Conservation (phyloP, 2,113 vertebrate species). For the Hymenochirus boettgeri region DNA sequence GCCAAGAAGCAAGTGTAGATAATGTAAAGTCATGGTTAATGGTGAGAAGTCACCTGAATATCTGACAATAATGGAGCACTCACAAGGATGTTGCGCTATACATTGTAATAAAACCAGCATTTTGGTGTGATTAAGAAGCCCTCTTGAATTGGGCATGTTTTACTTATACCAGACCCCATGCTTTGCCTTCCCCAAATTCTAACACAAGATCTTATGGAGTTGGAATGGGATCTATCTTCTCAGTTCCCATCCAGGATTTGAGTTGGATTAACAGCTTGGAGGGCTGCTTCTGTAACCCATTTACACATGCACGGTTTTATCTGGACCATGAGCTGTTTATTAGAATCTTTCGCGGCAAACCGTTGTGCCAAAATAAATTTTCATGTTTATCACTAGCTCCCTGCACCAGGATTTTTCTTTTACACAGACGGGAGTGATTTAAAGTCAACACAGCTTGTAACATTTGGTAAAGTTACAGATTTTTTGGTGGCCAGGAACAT, state of each 20-base stretch:
- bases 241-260: constrained; percentile 75
- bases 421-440: constrained; percentile 55
- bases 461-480: constrained; percentile 67
- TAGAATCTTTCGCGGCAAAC: constrained; percentile 63
- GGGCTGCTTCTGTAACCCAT: constrained; percentile 87
- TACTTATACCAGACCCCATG: constrained; percentile 75
- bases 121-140: constrained; percentile 80
- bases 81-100: rapidly evolving
- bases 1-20: not conserved
- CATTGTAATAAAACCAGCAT: constrained; percentile 37
- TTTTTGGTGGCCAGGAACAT: constrained; percentile 62
- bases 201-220: constrained; percentile 52
- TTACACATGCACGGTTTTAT: constrained; percentile 85
- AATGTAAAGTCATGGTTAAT: too few species aligned
- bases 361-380: constrained; percentile 57
- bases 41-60: too few species aligned
- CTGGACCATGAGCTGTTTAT: constrained; percentile 61
- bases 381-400: constrained; percentile 56
- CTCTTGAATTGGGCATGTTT: constrained; percentile 81
- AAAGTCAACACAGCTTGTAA: constrained; percentile 48
- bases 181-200: constrained; percentile 70
- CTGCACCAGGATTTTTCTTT: constrained; percentile 73
- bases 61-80: not conserved
- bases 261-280: constrained; percentile 87
- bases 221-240: constrained; percentile 72